A percentile compares a stretch with the other conserved stretches of the same genome.
Evolutionary conservation across 1,140 invertebrate genomes (phyloP).

Genomic region (Fopius arisanus): DNA sequence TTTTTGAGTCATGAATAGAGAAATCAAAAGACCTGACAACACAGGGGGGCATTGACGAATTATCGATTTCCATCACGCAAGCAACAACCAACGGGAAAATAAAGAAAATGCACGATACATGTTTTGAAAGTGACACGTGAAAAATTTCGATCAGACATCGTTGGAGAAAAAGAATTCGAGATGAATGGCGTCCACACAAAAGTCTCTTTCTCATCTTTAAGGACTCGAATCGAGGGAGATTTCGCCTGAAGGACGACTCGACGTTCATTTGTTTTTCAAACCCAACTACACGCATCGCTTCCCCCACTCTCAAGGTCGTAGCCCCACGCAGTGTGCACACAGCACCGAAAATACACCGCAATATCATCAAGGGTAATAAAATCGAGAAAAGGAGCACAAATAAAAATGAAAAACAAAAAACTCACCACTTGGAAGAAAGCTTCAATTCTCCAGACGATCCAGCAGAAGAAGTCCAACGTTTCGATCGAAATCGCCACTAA

Average conservation of each 20-base stretch:
- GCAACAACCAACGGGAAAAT: not conserved
- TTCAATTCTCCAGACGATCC: conserved; percentile 48
- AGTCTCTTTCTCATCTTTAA: not conserved
- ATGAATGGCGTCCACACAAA: not conserved
- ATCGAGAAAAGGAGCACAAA: not conserved
- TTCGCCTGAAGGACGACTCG: not conserved
- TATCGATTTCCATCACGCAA: not conserved
- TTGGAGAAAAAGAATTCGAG: not conserved
- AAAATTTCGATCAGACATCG: not conserved
- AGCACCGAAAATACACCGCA: not conserved
- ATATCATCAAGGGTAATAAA: not conserved
- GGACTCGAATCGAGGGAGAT: not conserved
- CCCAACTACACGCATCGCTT: not conserved
- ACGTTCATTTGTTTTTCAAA: not conserved
- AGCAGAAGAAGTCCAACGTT: conserved; percentile 3
- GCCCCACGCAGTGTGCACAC: not conserved
- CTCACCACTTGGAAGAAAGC: conserved; percentile 53
- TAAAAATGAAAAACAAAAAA: conserved; percentile 35
- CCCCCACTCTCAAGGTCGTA: not conserved
- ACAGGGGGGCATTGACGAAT: not conserved
- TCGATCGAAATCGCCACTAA: not conserved
- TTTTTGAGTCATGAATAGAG: not conserved
- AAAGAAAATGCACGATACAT: not conserved
- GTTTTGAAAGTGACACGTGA: not conserved
- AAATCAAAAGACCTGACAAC: not conserved